These are phyloP conservation scores for Oconnorella tubifera DNA, from an alignment of 2,888 invertebrate genomes.

Conservation along the genomic window DNA sequence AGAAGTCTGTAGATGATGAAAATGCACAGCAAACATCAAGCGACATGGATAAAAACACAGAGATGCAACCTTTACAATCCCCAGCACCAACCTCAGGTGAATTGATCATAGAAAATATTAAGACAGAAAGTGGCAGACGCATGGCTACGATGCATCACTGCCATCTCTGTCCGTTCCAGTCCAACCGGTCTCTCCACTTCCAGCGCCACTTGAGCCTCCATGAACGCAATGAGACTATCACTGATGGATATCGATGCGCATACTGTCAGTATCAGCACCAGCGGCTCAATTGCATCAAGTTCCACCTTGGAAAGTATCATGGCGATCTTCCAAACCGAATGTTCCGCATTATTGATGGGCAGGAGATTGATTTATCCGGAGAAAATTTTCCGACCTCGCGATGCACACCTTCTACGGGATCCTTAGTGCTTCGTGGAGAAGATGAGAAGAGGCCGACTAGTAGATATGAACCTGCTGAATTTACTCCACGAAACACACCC, in stretches of 20 bases:
- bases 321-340: slow-evolving; percentile 19
- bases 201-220: slow-evolving; percentile 24
- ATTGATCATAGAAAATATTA: no score
- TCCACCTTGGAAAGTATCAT: slow-evolving; percentile 27
- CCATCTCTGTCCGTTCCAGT: slow-evolving; percentile 23
- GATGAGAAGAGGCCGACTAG: slow-evolving; percentile 10
- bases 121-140: no score
- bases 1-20: no score
- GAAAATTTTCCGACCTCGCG: slow-evolving; percentile 12
- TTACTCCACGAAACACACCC: background rate
- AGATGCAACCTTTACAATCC: no score
- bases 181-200: slow-evolving; percentile 21
- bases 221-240: slow-evolving; percentile 21
- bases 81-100: no score
- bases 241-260: slow-evolving; percentile 25
- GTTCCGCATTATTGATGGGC: slow-evolving; percentile 19
- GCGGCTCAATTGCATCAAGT: slow-evolving; percentile 25
- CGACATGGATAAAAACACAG: no score
- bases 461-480: slow-evolving; percentile 5
- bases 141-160: slow-evolving; percentile 13
- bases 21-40: no score
- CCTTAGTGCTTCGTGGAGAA: slow-evolving; percentile 2
- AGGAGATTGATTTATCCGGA: slow-evolving; percentile 13
- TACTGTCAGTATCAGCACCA: slow-evolving; percentile 26
- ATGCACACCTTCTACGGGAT: background rate